phyloP scores from a whole-genome alignment of 53 echinoderm and acorn worm species.

The Holothuria scabra region DNA sequence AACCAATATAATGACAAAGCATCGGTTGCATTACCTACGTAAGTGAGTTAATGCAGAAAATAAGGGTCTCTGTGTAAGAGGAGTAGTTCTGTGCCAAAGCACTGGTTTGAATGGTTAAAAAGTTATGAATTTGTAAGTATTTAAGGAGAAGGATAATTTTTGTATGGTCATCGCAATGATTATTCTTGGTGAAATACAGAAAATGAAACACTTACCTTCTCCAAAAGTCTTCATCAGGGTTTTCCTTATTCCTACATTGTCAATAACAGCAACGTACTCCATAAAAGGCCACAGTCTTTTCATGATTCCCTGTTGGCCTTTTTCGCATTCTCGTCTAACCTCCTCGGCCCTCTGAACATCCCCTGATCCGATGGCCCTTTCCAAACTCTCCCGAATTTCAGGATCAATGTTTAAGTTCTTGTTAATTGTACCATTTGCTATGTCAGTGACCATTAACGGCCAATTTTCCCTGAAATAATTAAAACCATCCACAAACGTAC shows the following conservation, averaged over 20 bases:
- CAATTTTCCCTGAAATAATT: slow-evolving; percentile 63
- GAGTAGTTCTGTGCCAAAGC: too few species aligned
- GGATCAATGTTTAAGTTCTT: slow-evolving; percentile 51
- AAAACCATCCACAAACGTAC: slow-evolving; percentile 50
- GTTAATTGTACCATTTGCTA: slow-evolving; percentile 59
- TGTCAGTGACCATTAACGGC: slow-evolving; percentile 66
- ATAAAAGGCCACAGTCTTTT: slow-evolving; percentile 80
- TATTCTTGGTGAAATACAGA: too few species aligned
- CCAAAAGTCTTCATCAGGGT: slow-evolving; percentile 43
- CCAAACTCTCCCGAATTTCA: slow-evolving; percentile 35
- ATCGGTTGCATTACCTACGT: too few species aligned
- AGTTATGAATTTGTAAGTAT: too few species aligned
- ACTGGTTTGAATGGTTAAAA: too few species aligned
- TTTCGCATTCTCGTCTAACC: slow-evolving; percentile 70
- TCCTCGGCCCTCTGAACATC: slow-evolving; percentile 56
- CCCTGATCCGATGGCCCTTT: slow-evolving; percentile 39
- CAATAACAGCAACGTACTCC: slow-evolving; percentile 41
- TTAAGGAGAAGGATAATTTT: too few species aligned
- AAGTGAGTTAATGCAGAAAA: too few species aligned
- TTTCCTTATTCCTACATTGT: slow-evolving; percentile 39
- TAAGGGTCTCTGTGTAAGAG: too few species aligned
- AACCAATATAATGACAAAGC: too few species aligned
- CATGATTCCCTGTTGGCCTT: slow-evolving; percentile 66
- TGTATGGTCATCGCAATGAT: too few species aligned
- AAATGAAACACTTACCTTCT: too few species aligned